Evolutionary conservation across 2,888 invertebrate genomes (phyloP).

Genomic region (Hemicrepidius hirtus): DNA sequence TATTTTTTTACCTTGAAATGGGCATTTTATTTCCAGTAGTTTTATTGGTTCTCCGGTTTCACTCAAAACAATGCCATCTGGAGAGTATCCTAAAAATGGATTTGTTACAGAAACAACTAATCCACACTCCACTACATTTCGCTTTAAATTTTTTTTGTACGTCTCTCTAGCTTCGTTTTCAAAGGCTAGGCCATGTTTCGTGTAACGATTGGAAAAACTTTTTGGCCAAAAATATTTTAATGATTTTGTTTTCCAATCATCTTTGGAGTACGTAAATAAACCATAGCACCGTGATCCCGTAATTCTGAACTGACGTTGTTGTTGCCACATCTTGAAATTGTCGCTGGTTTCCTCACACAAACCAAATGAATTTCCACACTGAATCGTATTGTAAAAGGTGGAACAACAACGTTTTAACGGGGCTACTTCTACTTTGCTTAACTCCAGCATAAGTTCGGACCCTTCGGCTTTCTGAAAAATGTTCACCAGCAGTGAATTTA

Average conservation of each 20-base stretch:
- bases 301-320: not conserved
- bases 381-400: too few species aligned
- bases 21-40: not conserved
- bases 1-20: too few species aligned
- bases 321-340: too few species aligned
- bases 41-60: not conserved
- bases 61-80: not conserved
- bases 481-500: too few species aligned
- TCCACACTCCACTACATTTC: not conserved
- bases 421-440: too few species aligned
- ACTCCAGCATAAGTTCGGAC: too few species aligned
- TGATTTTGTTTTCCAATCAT: not conserved
- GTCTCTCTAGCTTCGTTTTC: not conserved
- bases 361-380: too few species aligned
- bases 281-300: not conserved
- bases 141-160: not conserved
- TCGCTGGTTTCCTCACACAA: too few species aligned
- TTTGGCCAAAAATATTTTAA: not conserved
- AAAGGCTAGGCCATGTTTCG: not conserved
- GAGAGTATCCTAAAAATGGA: not conserved
- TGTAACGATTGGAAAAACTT: not conserved
- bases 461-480: too few species aligned
- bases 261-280: not conserved
- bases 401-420: too few species aligned
- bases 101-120: too few species aligned